Conservation (phyloP, 2,113 vertebrate genomes). For the Narcine bancroftii region DNA sequence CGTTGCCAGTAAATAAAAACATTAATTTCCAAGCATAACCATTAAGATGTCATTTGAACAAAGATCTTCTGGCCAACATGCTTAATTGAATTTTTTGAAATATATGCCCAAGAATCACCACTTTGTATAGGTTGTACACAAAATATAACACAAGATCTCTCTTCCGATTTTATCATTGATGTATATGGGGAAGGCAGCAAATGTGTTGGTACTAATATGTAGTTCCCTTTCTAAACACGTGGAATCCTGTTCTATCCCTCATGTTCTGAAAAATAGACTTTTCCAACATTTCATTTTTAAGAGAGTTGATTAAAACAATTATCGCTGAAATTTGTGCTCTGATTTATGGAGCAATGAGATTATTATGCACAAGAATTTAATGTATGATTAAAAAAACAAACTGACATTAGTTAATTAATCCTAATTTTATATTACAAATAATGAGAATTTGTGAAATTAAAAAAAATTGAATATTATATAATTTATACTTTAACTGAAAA, state of each 20-base stretch:
- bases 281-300: too few relatives aligned
- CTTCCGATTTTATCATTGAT: background rate
- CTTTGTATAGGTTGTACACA: background rate
- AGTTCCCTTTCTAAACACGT: background rate
- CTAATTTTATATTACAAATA: background rate
- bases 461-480: background rate
- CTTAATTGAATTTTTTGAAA: background rate
- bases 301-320: background rate
- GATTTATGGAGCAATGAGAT: background rate
- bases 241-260: background rate
- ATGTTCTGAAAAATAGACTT: background rate
- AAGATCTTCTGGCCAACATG: background rate
- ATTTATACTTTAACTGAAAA: background rate
- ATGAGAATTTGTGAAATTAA: background rate
- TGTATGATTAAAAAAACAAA: background rate
- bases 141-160: background rate
- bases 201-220: background rate
- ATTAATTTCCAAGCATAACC: background rate
- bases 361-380: background rate
- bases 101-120: background rate
- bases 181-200: background rate
- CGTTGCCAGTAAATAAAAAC: background rate
- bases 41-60: background rate
- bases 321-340: background rate
- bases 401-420: background rate